Percentiles rank a stretch among this genome's conserved stretches.
These are phyloP conservation scores for Coryphaenoides rupestris DNA, from an alignment of 2,113 vertebrate genomes.

Conservation along the genomic window DNA sequence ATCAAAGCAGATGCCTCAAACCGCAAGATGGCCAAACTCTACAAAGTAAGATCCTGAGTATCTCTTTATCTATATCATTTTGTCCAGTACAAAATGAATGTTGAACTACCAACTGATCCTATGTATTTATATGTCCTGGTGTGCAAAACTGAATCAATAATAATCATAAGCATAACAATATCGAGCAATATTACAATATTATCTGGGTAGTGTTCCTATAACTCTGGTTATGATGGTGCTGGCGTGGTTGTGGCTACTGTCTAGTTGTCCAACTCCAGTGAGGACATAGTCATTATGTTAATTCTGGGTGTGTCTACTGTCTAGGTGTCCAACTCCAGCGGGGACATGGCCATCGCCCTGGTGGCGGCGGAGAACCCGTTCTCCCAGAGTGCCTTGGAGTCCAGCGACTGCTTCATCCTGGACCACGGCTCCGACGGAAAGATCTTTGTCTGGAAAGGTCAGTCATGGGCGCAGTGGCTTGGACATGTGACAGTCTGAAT, in stretches of 20 bases:
- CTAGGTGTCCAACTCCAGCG: slow-evolving; percentile 88
- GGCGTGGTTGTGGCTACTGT: no score
- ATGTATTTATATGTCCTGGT: no score
- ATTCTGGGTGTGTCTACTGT: not conserved
- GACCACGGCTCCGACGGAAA: slow-evolving; percentile 89
- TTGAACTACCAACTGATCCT: no score
- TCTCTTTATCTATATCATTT: not conserved
- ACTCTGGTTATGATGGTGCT: no score
- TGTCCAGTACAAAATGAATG: not conserved
- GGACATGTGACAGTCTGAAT: not conserved
- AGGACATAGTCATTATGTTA: no score
- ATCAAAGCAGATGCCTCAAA: slow-evolving; percentile 81
- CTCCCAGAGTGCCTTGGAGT: slow-evolving; percentile 82
- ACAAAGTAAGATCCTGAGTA: slow-evolving; percentile 78
- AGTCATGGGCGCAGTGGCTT: not conserved
- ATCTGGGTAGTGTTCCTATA: no score
- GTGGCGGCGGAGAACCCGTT: slow-evolving; percentile 97
- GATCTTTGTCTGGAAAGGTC: slow-evolving; percentile 99
- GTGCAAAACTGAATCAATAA: no score
- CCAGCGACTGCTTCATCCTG: slow-evolving; percentile 95
- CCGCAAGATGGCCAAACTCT: slow-evolving; percentile 90
- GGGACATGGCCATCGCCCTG: slow-evolving; percentile 82
- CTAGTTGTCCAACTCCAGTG: no score
- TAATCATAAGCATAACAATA: no score
- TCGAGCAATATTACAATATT: no score